Percentiles rank a stretch among this genome's conserved stretches.
These are phyloP conservation scores for Cheilosia vernalis DNA, from an alignment of 2,888 invertebrate species.

Conservation along the genomic window DNA sequence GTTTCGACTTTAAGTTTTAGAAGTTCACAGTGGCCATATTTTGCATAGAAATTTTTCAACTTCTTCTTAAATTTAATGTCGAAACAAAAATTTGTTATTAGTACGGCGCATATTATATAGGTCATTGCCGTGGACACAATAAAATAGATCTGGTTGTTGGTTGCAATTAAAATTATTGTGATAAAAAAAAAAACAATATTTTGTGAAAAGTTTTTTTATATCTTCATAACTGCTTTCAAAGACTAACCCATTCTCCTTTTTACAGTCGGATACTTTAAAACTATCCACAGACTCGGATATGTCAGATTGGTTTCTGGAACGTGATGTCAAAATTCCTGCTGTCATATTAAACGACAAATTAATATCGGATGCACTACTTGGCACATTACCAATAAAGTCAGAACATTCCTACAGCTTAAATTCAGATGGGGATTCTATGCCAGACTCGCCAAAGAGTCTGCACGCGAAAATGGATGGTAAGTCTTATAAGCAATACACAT, in stretches of 20 bases:
- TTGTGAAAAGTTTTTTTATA: too few species aligned
- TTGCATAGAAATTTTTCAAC: too few species aligned
- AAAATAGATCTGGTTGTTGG: too few species aligned
- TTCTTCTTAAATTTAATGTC: too few species aligned
- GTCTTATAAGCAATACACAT: conserved; percentile 75
- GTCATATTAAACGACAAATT: conserved; percentile 94
- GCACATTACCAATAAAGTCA: conserved; percentile 92
- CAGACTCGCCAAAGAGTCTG: conserved; percentile 87
- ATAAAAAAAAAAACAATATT: too few species aligned
- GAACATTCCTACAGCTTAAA: conserved; percentile 96
- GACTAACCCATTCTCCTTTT: conserved; percentile 71
- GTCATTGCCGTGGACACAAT: too few species aligned
- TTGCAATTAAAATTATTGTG: too few species aligned
- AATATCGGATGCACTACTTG: conserved; percentile 88
- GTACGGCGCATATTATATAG: too few species aligned
- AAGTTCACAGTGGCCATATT: too few species aligned
- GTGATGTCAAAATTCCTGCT: conserved; percentile 86
- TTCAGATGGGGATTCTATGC: conserved; percentile 89
- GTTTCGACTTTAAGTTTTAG: too few species aligned
- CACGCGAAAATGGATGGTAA: conserved; percentile 90
- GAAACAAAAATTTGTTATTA: too few species aligned
- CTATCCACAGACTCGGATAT: conserved; percentile 87
- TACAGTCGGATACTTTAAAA: conserved; percentile 87
- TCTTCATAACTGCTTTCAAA: conserved; percentile 63
- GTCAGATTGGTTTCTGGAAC: conserved; percentile 88